These are phyloP conservation scores for Cliona cf. orientalis DNA, from an alignment of 37 sponge, comb jelly and placozoan species.

Conservation along the genomic window DNA sequence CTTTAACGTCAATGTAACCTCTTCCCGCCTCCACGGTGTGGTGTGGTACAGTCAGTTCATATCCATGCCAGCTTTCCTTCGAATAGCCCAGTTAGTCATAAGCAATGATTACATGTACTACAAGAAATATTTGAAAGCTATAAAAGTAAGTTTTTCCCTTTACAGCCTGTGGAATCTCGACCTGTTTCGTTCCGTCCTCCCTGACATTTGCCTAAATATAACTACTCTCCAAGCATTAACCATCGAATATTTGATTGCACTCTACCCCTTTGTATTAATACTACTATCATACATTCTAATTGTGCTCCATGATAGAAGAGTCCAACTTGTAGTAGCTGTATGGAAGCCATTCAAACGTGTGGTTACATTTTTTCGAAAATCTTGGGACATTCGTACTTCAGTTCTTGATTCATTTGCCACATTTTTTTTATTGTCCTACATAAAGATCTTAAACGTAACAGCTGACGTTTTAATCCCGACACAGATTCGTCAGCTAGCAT, in stretches of 20 bases:
- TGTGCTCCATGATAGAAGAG: slow-evolving; percentile 6
- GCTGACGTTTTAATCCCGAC: slow-evolving; percentile 22
- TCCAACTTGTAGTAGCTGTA: background rate
- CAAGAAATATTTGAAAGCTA: too few species aligned
- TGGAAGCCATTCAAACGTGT: slow-evolving; percentile 9
- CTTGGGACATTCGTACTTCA: slow-evolving; percentile 35
- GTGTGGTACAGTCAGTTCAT: too few species aligned
- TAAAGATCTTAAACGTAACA: slow-evolving; percentile 27
- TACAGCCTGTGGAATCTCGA: slow-evolving; percentile 48
- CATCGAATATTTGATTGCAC: slow-evolving; percentile 23
- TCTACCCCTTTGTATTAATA: slow-evolving; percentile 40
- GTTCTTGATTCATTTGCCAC: slow-evolving; percentile 51
- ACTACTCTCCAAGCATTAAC: slow-evolving; percentile 9
- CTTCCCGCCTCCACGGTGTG: too few species aligned
- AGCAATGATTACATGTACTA: too few species aligned
- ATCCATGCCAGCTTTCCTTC: too few species aligned
- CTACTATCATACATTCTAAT: slow-evolving; percentile 8
- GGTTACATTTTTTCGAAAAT: slow-evolving; percentile 15
- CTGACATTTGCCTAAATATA: slow-evolving; percentile 5
- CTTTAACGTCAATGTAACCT: too few species aligned
- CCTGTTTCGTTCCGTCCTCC: slow-evolving; percentile 8
- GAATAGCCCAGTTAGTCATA: too few species aligned
- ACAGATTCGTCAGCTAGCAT: background rate
- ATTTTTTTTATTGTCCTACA: slow-evolving; percentile 35
- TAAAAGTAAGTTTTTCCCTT: background rate